These are phyloP conservation scores for Agrenia bidenticulata DNA, from an alignment of 2,888 invertebrate species.

Conservation along the genomic window DNA sequence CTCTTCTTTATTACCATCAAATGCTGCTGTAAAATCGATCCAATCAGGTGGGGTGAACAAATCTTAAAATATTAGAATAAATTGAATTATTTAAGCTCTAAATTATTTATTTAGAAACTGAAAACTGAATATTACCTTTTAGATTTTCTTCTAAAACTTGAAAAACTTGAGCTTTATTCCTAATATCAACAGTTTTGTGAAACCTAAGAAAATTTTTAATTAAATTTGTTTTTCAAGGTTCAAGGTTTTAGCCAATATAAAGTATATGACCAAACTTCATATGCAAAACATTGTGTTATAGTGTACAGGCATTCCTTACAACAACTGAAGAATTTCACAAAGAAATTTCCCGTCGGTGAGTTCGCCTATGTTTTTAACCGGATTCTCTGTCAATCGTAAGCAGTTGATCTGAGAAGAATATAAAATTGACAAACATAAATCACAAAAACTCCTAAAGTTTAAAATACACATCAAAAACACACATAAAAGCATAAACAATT, in stretches of 20 bases:
- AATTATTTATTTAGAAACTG: not conserved
- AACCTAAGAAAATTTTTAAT: conserved; percentile 23
- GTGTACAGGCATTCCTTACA: conserved; percentile 14
- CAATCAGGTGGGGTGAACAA: conserved; percentile 21
- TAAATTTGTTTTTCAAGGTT: no score
- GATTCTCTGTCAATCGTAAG: conserved; percentile 25
- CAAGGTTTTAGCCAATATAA: no score
- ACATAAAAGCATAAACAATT: no score
- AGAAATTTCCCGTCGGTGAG: conserved; percentile 27
- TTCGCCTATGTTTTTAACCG: conserved; percentile 11
- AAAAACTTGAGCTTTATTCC: conserved; percentile 8
- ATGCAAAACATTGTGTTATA: not conserved
- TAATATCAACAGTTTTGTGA: conserved; percentile 21
- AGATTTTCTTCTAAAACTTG: conserved; percentile 12
- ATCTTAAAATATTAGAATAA: conserved; percentile 8
- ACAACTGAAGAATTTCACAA: conserved; percentile 28
- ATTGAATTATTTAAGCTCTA: not conserved
- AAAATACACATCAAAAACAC: no score
- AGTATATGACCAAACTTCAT: no score
- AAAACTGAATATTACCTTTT: conserved; percentile 19
- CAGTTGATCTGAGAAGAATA: conserved; percentile 35
- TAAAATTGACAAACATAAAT: no score
- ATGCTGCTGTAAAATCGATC: conserved; percentile 28
- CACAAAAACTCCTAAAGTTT: no score
- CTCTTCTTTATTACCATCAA: conserved; percentile 22